These are phyloP conservation scores for Nothoprocta pentlandii DNA, from an alignment of 2,113 vertebrate genomes.

Conservation along the genomic window DNA sequence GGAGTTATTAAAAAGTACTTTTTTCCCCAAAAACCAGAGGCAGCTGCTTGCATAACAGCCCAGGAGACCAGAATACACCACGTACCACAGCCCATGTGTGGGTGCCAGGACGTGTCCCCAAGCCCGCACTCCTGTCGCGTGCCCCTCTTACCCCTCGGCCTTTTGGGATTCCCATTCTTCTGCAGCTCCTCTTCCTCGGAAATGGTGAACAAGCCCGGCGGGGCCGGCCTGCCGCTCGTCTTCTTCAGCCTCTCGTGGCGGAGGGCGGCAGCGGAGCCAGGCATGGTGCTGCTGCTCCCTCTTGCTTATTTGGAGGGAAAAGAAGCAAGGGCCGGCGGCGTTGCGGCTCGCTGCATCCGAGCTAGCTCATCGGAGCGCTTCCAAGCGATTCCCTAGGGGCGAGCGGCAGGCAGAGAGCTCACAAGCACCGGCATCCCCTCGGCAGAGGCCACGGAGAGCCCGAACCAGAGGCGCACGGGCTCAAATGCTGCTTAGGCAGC, in stretches of 20 bases:
- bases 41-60: conserved; percentile 2
- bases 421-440: conserved; percentile 76
- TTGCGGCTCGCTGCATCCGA: conserved; percentile 77
- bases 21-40: neutral
- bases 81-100: neutral
- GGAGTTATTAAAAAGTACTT: neutral
- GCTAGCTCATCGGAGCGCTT: conserved; percentile 78
- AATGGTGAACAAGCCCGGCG: conserved; percentile 92
- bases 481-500: neutral
- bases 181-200: conserved; percentile 95
- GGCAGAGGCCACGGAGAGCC: conserved; percentile 68
- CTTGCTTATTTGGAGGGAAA: conserved; percentile 58
- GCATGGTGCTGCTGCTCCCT: conserved; percentile 77
- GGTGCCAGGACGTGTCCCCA: neutral
- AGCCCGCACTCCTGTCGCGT: neutral
- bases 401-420: conserved; percentile 78
- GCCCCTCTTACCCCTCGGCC: conserved; percentile 78
- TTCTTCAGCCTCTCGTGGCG: conserved; percentile 86
- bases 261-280: conserved; percentile 71
- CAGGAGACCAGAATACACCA: neutral
- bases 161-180: conserved; percentile 80
- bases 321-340: conserved; percentile 70
- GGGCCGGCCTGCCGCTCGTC: conserved; percentile 81
- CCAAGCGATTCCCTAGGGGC: conserved; percentile 74
- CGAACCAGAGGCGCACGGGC: neutral